phyloP scores from a whole-genome alignment of 2,113 vertebrate genomes.

The Stigmatopora nigra region DNA sequence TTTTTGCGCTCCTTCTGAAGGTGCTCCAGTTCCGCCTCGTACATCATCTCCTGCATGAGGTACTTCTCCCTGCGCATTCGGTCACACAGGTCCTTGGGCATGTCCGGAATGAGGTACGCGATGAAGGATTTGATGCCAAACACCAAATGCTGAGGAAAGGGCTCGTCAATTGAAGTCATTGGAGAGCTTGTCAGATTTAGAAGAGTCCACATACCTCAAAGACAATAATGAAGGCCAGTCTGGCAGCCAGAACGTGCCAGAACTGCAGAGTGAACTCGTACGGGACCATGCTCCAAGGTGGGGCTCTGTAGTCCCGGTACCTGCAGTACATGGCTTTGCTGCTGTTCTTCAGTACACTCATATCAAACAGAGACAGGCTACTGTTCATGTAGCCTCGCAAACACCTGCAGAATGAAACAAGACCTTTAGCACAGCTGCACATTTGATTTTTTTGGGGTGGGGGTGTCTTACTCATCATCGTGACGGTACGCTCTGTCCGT shows the following conservation, averaged over 20 bases:
- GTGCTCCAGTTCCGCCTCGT: slow-evolving; percentile 92
- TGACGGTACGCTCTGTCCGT: slow-evolving; percentile 77
- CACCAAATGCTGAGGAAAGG: slow-evolving; percentile 83
- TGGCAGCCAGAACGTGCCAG: slow-evolving; percentile 93
- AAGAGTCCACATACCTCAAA: slow-evolving; percentile 81
- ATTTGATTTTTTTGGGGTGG: too few relatives aligned
- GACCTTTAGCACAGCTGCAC: not conserved
- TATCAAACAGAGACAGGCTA: slow-evolving; percentile 89
- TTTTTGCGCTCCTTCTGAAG: slow-evolving; percentile 89
- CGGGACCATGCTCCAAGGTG: slow-evolving; percentile 82
- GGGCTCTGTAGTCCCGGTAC: slow-evolving; percentile 93
- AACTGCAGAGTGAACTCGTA: slow-evolving; percentile 96
- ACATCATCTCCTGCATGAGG: slow-evolving; percentile 99
- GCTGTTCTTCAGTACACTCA: slow-evolving; percentile 77
- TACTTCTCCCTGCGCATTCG: slow-evolving; percentile 98
- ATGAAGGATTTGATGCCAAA: slow-evolving; percentile 98
- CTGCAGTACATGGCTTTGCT: slow-evolving; percentile 80
- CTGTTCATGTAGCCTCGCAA: slow-evolving; percentile 94
- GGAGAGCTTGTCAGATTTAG: not conserved
- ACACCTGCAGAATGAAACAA: slow-evolving; percentile 70
- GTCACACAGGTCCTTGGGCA: slow-evolving; percentile 93
- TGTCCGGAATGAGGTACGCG: slow-evolving; percentile 96
- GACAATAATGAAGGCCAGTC: slow-evolving; percentile 95
- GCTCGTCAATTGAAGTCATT: slow-evolving; percentile 23
- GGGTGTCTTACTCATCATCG: slow-evolving; percentile 60